Conservation (phyloP, 2,113 vertebrate species). For the Microcebus ravelobensis region DNA sequence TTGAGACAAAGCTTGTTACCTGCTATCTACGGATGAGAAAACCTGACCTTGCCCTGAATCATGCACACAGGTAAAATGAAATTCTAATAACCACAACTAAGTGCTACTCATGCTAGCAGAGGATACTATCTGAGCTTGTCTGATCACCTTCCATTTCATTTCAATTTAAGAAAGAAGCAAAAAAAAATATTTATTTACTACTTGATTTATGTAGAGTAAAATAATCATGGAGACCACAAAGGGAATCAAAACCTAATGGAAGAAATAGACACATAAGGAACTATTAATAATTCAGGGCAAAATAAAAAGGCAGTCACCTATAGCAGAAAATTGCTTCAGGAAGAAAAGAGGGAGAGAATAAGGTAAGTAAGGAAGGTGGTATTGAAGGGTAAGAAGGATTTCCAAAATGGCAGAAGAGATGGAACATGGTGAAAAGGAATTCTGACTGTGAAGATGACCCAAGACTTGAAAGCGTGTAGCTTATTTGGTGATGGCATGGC, state of each 20-base stretch:
- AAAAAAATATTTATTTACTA: neutral
- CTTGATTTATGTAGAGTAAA: neutral
- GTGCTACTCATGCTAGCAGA: neutral
- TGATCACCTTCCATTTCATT: neutral
- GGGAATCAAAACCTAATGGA: neutral
- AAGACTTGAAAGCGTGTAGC: neutral
- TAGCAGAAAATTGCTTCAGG: neutral
- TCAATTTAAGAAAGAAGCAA: conserved; percentile 38
- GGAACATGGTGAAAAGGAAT: neutral
- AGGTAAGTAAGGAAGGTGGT: neutral
- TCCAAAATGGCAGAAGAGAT: neutral
- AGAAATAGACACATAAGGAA: neutral
- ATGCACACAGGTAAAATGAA: conserved; percentile 86
- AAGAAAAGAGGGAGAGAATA: neutral
- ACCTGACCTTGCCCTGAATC: conserved; percentile 84
- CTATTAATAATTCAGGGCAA: neutral
- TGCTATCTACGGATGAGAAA: conserved; percentile 85
- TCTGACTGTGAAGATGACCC: neutral
- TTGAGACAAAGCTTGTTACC: conserved; percentile 85
- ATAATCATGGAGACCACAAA: neutral
- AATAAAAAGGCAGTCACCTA: neutral
- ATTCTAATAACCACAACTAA: conserved; percentile 52
- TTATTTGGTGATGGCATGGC: neutral
- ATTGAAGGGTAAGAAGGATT: neutral
- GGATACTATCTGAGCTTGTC: neutral